Evolutionary conservation across 2,888 invertebrate species (phyloP), one percentile per base, ranked within the genome.

Genomic region (Apodemia mormo): DNA sequence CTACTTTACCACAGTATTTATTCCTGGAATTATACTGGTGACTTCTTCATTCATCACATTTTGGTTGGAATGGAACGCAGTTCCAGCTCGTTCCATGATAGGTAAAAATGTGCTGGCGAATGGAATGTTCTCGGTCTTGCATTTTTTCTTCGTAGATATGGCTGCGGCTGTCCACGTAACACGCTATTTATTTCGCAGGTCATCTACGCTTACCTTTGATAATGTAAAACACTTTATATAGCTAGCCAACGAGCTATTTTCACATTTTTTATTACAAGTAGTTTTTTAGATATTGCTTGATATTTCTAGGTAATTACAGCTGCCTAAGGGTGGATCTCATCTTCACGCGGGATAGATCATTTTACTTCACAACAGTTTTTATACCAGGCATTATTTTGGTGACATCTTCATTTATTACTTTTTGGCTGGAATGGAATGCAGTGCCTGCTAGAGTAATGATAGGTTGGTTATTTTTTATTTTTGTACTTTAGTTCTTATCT

Each of bases 381-480:
- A 98, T 98, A 94, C 98, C 98, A 83, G 98, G 98, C 86, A 98
- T 98, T 88, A 98, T 98, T 94, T 95, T 98, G 94, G 98, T 98
- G 90, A 98, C 98, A 81, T 98, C 98, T 93, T 98, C 98, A 85
- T 98, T 98, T 95, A 98, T 98, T 94, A 98, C 98, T 86, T 98
- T 98, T 95, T 98, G 98, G 98, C 95, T 98, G 93, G 98, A 98
- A 94, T 98, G 98, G 98, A 98, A 98, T 94, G 98, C 98, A 82
- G 98, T 98, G 86, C 98, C 98, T 87, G 98, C 98, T 88, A 95
- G 98, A 94, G 98, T 98, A 86, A 98, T 98, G 98, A 98, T 98
- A 94, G 97, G 97, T 97, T 94, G 94, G 96, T 94, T 83, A 84
- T 76, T 79, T 80, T 77, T 79, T 61, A 52, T 52, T 14, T 52